Evolutionary conservation across 2,113 vertebrate genomes (phyloP).

Genomic region (Bungarus multicinctus): DNA sequence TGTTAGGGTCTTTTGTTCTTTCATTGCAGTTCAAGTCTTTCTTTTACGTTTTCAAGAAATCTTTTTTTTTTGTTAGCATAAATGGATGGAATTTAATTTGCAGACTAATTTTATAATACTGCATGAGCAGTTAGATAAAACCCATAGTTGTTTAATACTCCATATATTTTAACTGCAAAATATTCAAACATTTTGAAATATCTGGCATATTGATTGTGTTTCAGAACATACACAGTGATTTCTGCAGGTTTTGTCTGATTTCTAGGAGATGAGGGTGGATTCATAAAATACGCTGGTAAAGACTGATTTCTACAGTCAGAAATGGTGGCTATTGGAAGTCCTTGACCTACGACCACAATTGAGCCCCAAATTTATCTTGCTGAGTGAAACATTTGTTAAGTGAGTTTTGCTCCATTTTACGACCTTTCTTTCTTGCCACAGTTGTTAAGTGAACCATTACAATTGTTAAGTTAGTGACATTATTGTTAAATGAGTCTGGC

Average conservation of each 20-base stretch:
- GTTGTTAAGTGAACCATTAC: no score
- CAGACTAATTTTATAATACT: neutral
- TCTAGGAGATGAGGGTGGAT: neutral
- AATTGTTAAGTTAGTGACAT: no score
- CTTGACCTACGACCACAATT: neutral
- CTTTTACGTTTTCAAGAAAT: constrained; percentile 13
- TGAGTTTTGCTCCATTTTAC: neutral
- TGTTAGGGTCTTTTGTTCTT: neutral
- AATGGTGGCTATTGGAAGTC: neutral
- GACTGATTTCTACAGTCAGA: neutral
- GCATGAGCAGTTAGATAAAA: constrained; percentile 16
- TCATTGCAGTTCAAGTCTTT: neutral
- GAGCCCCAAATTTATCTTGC: neutral
- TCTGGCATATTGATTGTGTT: neutral
- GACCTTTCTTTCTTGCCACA: neutral
- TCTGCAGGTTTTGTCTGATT: neutral
- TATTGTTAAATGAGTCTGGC: no score
- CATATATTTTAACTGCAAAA: neutral
- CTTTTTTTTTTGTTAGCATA: constrained; percentile 11
- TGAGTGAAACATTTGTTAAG: neutral
- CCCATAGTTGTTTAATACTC: neutral
- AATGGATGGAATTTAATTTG: constrained; percentile 16
- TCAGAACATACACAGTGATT: neutral
- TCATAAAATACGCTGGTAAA: neutral
- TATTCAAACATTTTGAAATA: neutral